These are phyloP conservation scores for Nipponacmea schrenckii DNA, from an alignment of 2,888 invertebrate species.

Conservation along the genomic window DNA sequence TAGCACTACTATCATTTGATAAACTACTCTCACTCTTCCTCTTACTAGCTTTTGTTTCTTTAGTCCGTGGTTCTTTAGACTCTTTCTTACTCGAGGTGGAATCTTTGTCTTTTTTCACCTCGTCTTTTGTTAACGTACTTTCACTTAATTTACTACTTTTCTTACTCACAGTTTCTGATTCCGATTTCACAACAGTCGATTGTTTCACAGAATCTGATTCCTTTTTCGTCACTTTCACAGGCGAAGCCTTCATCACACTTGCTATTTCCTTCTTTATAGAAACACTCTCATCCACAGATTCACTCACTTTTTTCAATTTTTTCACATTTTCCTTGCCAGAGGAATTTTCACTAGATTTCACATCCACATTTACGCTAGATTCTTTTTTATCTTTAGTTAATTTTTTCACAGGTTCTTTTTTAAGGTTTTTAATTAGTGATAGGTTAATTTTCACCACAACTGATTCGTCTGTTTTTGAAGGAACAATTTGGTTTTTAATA, in stretches of 20 bases:
- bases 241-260: neutral
- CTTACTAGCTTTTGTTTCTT: conserved; percentile 14
- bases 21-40: conserved; percentile 16
- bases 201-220: neutral
- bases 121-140: neutral
- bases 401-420: too few species aligned
- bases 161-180: neutral
- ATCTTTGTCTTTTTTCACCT: conserved; percentile 1
- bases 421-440: neutral
- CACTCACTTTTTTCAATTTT: neutral
- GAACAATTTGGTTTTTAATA: neutral
- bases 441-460: conserved; percentile 5
- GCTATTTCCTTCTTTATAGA: neutral
- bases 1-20: conserved; percentile 11
- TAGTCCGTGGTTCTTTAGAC: neutral
- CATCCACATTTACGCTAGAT: too few species aligned
- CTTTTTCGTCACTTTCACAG: neutral
- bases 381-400: too few species aligned
- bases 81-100: neutral
- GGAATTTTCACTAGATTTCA: conserved; percentile 1
- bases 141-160: neutral
- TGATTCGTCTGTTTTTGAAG: neutral
- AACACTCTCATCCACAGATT: neutral
- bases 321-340: neutral
- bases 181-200: neutral